Evolutionary conservation across 1,140 invertebrate genomes (phyloP).

Genomic region (Neodiprion pinetum): DNA sequence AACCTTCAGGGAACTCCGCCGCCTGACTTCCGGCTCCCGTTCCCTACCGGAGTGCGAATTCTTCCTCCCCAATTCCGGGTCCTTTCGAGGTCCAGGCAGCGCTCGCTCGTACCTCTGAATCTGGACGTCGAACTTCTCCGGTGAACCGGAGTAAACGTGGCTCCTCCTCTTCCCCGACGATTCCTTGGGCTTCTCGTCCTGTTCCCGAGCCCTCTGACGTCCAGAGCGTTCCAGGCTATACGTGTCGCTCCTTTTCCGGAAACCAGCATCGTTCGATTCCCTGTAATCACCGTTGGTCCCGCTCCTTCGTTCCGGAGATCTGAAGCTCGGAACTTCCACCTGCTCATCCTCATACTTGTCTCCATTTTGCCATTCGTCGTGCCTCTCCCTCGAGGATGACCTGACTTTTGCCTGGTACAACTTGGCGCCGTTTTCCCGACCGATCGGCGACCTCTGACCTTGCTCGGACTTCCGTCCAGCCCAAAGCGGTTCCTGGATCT

Average conservation of each 20-base stretch:
- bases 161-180: conserved; percentile 29
- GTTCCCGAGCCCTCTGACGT: conserved; percentile 10
- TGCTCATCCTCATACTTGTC: not conserved
- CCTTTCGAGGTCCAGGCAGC: conserved; percentile 26
- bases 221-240: conserved; percentile 16
- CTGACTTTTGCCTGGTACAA: not conserved
- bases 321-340: conserved; percentile 19
- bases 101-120: conserved; percentile 42
- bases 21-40: conserved; percentile 30
- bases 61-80: conserved; percentile 31
- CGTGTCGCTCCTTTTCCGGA: conserved; percentile 20
- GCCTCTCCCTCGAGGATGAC: not conserved
- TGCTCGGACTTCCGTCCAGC: too few relatives aligned
- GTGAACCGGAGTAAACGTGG: conserved; percentile 33
- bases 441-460: too few relatives aligned
- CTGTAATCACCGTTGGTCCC: conserved; percentile 27
- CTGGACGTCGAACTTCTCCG: conserved; percentile 39
- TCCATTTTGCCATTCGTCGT: not conserved
- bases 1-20: conserved; percentile 36
- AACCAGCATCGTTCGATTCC: conserved; percentile 25
- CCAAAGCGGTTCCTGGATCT: too few relatives aligned
- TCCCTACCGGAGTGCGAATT: conserved; percentile 32
- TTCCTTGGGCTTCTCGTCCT: conserved; percentile 20
- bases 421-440: not conserved
- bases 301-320: not conserved